Conservation (phyloP, 2,113 vertebrate genomes). For the Corythoichthys haematopterus region DNA sequence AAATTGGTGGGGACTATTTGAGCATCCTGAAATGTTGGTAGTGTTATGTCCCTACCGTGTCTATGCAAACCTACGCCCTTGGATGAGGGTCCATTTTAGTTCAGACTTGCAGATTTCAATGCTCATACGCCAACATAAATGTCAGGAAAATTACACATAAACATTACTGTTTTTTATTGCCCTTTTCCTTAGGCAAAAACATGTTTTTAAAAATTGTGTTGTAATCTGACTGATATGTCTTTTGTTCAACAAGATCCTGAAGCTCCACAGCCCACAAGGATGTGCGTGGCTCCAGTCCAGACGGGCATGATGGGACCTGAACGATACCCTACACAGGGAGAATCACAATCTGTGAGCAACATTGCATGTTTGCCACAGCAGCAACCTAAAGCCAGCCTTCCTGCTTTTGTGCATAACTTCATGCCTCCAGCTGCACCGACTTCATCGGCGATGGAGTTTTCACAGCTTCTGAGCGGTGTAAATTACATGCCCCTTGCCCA, state of each 20-base stretch:
- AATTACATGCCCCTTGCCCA: neutral
- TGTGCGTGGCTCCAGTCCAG: constrained; percentile 7
- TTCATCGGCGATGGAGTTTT: constrained; percentile 1
- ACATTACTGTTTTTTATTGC: neutral
- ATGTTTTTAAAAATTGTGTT: neutral
- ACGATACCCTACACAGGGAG: neutral
- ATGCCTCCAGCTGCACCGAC: neutral
- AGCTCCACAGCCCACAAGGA: constrained; percentile 9
- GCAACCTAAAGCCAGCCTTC: neutral
- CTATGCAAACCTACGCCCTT: too few species aligned
- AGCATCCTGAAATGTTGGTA: too few species aligned
- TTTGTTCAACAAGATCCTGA: neutral
- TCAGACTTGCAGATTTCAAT: too few species aligned
- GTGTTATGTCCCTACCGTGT: too few species aligned
- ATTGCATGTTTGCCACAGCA: neutral
- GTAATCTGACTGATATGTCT: neutral
- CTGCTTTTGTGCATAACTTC: constrained; percentile 3
- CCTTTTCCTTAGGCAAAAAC: neutral
- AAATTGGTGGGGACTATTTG: too few species aligned
- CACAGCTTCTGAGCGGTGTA: constrained; percentile 1
- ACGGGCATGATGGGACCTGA: constrained; percentile 1
- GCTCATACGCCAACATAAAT: too few species aligned
- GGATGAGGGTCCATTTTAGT: too few species aligned
- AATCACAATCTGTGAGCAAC: constrained; percentile 3
- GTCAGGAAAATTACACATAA: too few species aligned